phyloP scores from a whole-genome alignment of 2,113 vertebrate genomes.

The Rhea pennata region DNA sequence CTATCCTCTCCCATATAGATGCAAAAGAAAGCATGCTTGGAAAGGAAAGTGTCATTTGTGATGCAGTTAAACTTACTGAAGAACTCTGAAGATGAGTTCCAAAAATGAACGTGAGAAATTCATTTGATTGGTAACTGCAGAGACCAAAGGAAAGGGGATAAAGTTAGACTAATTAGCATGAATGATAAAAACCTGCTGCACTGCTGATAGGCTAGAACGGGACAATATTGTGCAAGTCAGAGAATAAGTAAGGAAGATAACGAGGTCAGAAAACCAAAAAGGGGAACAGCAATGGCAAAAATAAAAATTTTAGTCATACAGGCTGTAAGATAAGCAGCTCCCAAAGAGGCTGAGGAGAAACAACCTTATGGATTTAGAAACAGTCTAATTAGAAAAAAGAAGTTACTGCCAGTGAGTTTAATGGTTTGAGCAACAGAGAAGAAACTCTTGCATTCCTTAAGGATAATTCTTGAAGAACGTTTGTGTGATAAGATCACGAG shows the following conservation, averaged over 20 bases:
- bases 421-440: neutral
- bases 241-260: neutral
- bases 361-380: neutral
- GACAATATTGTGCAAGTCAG: neutral
- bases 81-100: neutral
- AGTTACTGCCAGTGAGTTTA: neutral
- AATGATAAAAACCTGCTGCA: neutral
- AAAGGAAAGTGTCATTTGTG: neutral
- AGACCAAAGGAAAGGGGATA: neutral
- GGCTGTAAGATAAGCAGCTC: neutral
- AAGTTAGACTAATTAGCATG: neutral
- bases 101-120: neutral
- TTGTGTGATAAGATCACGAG: neutral
- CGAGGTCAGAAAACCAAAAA: neutral
- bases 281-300: neutral
- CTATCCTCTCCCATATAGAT: neutral
- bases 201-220: neutral
- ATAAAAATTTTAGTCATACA: neutral
- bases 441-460: neutral
- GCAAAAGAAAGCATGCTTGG: neutral
- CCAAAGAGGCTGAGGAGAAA: neutral
- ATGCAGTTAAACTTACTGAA: neutral
- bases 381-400: neutral
- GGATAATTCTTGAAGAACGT: neutral
- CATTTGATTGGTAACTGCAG: neutral